phyloP scores from a whole-genome alignment of 2,113 vertebrate species.

The Herpailurus yagouaroundi region DNA sequence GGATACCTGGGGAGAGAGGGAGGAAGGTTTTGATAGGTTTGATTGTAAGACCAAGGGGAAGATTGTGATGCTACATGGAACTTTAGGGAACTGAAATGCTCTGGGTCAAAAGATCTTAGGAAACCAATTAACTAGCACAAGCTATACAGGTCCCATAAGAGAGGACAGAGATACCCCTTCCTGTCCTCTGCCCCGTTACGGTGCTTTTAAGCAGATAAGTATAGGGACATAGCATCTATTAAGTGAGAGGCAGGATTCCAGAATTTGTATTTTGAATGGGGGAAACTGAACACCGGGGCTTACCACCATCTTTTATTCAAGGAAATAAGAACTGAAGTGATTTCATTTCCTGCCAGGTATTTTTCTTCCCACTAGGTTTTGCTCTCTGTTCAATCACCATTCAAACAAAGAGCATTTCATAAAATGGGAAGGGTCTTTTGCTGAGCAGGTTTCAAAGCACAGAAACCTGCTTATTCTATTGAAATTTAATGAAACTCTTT shows the following conservation, averaged over 20 bases:
- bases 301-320: not conserved
- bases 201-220: not conserved
- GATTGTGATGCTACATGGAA: not conserved
- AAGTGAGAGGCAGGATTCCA: not conserved
- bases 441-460: constrained; percentile 23
- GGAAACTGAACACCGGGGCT: not conserved
- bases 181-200: not conserved
- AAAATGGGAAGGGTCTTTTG: not conserved
- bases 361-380: constrained; percentile 14
- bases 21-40: not conserved
- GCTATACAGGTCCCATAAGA: accelerated
- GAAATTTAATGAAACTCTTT: constrained; percentile 28
- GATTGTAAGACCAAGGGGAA: not conserved
- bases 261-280: not conserved
- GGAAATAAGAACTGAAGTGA: constrained; percentile 26
- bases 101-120: not conserved
- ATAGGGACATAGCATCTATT: not conserved
- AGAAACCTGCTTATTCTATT: constrained; percentile 15
- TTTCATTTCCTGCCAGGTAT: not conserved
- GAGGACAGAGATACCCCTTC: not conserved
- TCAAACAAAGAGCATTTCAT: constrained; percentile 18
- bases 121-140: not conserved
- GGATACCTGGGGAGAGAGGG: not conserved
- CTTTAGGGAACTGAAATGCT: not conserved
- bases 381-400: not conserved